phyloP scores from a whole-genome alignment of 2,888 invertebrate genomes.

The Hyalella azteca region DNA sequence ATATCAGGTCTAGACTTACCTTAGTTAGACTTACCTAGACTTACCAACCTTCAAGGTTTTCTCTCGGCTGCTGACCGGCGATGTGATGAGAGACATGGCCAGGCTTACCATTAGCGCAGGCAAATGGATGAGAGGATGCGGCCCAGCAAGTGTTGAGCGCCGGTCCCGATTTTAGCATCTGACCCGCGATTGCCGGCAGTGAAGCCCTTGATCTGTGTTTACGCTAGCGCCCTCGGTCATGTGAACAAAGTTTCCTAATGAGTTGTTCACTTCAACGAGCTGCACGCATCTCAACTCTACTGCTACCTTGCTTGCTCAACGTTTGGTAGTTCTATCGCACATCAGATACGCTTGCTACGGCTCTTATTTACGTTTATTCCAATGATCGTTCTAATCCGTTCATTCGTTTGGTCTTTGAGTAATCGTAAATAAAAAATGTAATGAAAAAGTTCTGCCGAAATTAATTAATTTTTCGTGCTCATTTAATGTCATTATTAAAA shows the following conservation, averaged over 20 bases:
- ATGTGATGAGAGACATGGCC: no score
- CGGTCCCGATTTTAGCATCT: slow-evolving; percentile 11
- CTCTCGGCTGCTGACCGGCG: no score
- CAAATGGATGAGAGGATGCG: no score
- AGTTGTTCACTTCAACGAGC: neutral
- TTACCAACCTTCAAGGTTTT: no score
- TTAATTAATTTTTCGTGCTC: no score
- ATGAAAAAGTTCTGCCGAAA: neutral
- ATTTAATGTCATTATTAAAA: no score
- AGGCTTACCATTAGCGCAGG: no score
- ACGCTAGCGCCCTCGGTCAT: neutral
- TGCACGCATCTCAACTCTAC: neutral
- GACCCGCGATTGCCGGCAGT: slow-evolving; percentile 19
- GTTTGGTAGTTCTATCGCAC: neutral
- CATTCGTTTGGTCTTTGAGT: neutral
- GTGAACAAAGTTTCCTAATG: slow-evolving; percentile 16
- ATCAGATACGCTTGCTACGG: neutral
- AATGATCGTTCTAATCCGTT: neutral
- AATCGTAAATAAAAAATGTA: neutral
- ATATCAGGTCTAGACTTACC: no score
- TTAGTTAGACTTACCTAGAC: no score
- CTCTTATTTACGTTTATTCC: neutral
- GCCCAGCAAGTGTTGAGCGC: neutral
- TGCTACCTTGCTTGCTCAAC: no score
- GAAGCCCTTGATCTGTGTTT: slow-evolving; percentile 16